Evolutionary conservation across 2,113 vertebrate species (phyloP).

Genomic region (Lophius piscatorius): DNA sequence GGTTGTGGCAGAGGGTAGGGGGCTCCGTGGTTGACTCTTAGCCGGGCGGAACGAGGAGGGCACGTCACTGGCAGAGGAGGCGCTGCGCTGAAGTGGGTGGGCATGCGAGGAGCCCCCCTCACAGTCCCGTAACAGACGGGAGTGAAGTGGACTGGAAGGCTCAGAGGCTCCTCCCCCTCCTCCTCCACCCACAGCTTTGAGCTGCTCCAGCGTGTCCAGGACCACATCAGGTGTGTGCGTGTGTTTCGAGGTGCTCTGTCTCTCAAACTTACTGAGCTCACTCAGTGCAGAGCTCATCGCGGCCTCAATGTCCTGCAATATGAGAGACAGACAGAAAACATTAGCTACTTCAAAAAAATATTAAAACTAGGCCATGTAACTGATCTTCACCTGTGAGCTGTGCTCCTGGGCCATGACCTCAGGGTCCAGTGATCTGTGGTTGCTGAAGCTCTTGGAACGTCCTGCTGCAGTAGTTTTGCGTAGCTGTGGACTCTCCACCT

Average conservation of each 20-base stretch:
- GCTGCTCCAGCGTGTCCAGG: conserved; percentile 95
- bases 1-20: conserved; percentile 70
- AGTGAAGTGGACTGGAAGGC: conserved; percentile 96
- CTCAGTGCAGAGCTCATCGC: conserved; percentile 92
- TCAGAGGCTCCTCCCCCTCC: conserved; percentile 84
- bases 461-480: conserved; percentile 88
- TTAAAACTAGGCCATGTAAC: background rate
- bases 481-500: conserved; percentile 93
- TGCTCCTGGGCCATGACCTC: conserved; percentile 90
- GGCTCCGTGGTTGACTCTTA: conserved; percentile 81
- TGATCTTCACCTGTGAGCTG: conserved; percentile 74
- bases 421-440: conserved; percentile 93
- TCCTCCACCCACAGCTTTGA: conserved; percentile 85
- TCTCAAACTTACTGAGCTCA: conserved; percentile 91
- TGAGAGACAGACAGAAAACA: conserved; percentile 1
- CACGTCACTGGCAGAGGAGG: conserved; percentile 92
- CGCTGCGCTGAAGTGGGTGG: conserved; percentile 90
- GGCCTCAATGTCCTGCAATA: conserved; percentile 89
- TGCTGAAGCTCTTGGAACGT: conserved; percentile 98
- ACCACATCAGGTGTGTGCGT: conserved; percentile 93
- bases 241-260: conserved; percentile 91
- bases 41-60: conserved; percentile 90
- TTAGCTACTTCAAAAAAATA: background rate
- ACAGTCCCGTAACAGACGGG: conserved; percentile 88
- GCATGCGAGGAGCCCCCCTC: conserved; percentile 84